Evolutionary conservation across 2,797 vertebrate genomes (phyloP), one percentile per base, ranked within the genome.

Genomic region (Ibycter americanus): DNA sequence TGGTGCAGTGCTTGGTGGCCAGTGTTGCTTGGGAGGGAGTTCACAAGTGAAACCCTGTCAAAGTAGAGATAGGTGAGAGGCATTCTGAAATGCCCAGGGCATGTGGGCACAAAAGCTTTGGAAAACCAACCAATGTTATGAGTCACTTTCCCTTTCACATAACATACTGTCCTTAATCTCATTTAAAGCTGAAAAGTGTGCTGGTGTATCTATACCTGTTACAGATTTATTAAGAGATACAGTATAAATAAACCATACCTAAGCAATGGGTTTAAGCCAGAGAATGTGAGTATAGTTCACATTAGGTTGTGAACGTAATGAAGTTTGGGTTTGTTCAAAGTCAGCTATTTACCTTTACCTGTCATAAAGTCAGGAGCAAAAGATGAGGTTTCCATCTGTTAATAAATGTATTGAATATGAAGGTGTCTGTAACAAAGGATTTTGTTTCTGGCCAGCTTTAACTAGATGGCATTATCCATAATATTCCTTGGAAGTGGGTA

Each of bases 331-430:
- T 89, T 76, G 58, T 36, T 81, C 13, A 22, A 9, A 71, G 17
- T 4, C 66, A 27, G 27, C 44, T 15, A 9, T 76, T 76, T 72
- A 31, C 38, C 38, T 79, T 77, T 27, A 49, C 29, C 36, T 49
- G 7, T 22, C 6, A 2, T 49, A 32, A 56, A 56, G 20, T 46
- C 49, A 65, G 40, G 62, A 67, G 70, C 31, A 40, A 56, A 80
- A 67, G 40, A 71, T 0, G 0, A 29, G 12, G 58, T 46, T 83
- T 87, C 27, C 0, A 0, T 18, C 49, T 76, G 40, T 46, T 20
- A 46, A 20, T 52, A 52, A 55, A 38, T 12, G 31, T 34, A 61
- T 72, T 42, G 72, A 46, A 42, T 63, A 32, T 5, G 16, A n/a
- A 86, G 32, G 15, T 61, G 29, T 77, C 68, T 83, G 40, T 49